These are phyloP conservation scores for Scylla paramamosain DNA, from an alignment of 1,140 invertebrate genomes.

Conservation along the genomic window DNA sequence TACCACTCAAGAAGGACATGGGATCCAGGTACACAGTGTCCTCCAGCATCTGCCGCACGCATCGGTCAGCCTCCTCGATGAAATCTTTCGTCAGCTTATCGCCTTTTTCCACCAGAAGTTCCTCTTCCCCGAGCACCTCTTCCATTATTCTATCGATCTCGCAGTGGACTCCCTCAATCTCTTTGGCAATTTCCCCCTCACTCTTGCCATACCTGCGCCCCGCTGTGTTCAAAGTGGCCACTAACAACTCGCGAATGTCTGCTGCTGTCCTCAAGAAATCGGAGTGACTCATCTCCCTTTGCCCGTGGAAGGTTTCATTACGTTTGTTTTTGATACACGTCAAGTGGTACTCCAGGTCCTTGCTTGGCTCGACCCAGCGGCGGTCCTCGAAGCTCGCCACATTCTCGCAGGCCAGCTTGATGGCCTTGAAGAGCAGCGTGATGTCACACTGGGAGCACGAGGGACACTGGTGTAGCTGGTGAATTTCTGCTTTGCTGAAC, in stretches of 20 bases:
- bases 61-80: neutral
- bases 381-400: slow-evolving; percentile 11
- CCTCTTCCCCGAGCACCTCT: slow-evolving; percentile 18
- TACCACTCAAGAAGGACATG: slow-evolving; percentile 30
- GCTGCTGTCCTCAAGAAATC: neutral
- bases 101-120: neutral
- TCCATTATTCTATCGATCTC: slow-evolving; percentile 12
- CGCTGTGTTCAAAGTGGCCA: neutral
- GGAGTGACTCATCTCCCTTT: neutral
- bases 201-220: neutral
- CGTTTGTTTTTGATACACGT: neutral
- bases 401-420: slow-evolving; percentile 44
- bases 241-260: neutral
- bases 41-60: neutral
- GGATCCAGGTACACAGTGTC: neutral
- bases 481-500: neutral
- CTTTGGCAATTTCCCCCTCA: neutral
- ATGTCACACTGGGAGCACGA: neutral
- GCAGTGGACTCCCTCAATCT: neutral
- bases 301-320: neutral
- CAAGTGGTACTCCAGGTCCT: slow-evolving; percentile 22
- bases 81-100: neutral
- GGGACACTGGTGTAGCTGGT: neutral
- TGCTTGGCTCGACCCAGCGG: neutral
- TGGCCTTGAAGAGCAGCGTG: neutral